Conservation (phyloP, 2,797 vertebrate genomes). For the Poeciliopsis infans region DNA sequence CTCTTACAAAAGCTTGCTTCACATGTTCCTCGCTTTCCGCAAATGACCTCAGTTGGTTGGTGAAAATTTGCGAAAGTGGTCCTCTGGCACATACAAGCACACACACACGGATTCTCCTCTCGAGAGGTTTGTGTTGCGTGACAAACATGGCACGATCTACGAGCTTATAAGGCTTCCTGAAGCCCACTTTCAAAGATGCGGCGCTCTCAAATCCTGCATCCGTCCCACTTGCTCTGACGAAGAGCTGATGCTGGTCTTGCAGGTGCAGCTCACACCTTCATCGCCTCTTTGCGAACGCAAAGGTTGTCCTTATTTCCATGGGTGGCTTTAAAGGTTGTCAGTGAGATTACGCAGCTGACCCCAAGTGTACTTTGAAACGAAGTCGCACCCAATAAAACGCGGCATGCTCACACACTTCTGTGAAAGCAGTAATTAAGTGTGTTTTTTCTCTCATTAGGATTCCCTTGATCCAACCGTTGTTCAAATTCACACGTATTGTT, state of each 20-base stretch:
- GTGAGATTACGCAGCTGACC: slow-evolving; percentile 29
- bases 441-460: slow-evolving; percentile 35
- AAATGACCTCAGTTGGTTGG: neutral
- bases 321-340: neutral
- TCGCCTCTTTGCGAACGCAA: slow-evolving; percentile 27
- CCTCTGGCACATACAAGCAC: neutral
- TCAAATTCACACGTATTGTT: slow-evolving; percentile 37
- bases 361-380: slow-evolving; percentile 30
- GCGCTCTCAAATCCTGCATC: neutral
- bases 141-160: neutral
- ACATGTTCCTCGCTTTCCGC: neutral
- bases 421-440: slow-evolving; percentile 63
- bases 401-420: slow-evolving; percentile 33
- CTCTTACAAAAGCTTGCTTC: neutral
- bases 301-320: slow-evolving; percentile 45
- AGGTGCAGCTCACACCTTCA: slow-evolving; percentile 25
- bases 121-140: too few relatives aligned
- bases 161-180: neutral
- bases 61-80: neutral
- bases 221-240: neutral
- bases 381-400: slow-evolving; percentile 57
- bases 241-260: slow-evolving; percentile 1
- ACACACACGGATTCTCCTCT: neutral
- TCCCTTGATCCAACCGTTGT: slow-evolving; percentile 37
- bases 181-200: neutral